phyloP scores from a whole-genome alignment of 1,140 invertebrate species.

The Eufriesea mexicana region DNA sequence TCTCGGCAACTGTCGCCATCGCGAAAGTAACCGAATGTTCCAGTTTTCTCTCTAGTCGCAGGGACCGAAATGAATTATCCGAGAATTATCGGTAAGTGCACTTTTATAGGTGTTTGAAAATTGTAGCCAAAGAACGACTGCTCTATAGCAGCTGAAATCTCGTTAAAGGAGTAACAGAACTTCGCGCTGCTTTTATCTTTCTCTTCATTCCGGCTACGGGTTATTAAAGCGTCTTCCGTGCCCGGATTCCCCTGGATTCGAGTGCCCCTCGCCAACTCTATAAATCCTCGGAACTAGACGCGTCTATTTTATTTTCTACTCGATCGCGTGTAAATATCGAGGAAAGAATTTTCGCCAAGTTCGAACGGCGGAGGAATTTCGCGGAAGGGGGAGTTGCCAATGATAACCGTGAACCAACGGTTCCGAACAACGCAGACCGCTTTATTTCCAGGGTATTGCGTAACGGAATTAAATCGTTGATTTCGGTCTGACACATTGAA shows the following conservation, averaged over 20 bases:
- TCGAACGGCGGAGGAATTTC: too few relatives aligned
- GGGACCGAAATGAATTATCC: slow-evolving; percentile 43
- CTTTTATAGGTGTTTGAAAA: slow-evolving; percentile 51
- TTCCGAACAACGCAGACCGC: too few relatives aligned
- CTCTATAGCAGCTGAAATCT: slow-evolving; percentile 50
- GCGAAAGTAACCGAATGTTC: neutral
- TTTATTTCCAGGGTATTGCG: too few relatives aligned
- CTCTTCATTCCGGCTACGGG: slow-evolving; percentile 3
- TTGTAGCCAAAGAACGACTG: slow-evolving; percentile 18
- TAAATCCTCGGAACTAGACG: slow-evolving; percentile 34
- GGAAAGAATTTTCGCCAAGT: neutral
- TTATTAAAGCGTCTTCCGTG: slow-evolving; percentile 47
- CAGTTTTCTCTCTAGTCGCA: neutral
- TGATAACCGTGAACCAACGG: too few relatives aligned
- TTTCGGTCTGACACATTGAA: too few relatives aligned
- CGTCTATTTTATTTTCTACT: slow-evolving; percentile 37
- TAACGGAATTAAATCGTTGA: too few relatives aligned
- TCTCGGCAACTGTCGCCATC: neutral
- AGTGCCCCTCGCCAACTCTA: slow-evolving; percentile 41
- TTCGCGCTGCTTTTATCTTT: slow-evolving; percentile 26
- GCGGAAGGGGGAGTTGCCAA: too few relatives aligned
- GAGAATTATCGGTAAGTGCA: slow-evolving; percentile 28
- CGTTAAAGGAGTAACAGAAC: slow-evolving; percentile 42
- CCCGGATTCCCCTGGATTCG: slow-evolving; percentile 9
- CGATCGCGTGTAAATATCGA: slow-evolving; percentile 13